phyloP scores from a whole-genome alignment of 2,888 invertebrate species.

The Megastigmus dorsalis region DNA sequence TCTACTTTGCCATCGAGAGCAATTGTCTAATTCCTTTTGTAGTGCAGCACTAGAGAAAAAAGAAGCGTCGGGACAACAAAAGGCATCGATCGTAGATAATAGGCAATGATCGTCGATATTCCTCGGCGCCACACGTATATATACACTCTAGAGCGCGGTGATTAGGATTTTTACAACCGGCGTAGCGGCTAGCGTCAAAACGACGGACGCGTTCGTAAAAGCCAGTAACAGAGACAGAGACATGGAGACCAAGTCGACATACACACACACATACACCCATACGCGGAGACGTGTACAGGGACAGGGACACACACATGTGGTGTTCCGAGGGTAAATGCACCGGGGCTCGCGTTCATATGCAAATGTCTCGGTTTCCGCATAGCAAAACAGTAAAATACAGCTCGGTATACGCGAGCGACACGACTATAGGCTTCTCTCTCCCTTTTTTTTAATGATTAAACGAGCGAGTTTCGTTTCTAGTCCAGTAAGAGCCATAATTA shows the following conservation, averaged over 20 bases:
- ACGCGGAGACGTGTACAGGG: not conserved
- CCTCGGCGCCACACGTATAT: not conserved
- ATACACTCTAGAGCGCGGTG: not conserved
- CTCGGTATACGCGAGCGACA: not conserved
- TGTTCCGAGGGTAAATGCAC: constrained; percentile 6
- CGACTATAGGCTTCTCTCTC: not conserved
- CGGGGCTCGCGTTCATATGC: not conserved
- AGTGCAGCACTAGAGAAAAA: not conserved
- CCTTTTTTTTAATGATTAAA: constrained; percentile 39
- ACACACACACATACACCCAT: no score
- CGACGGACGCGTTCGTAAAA: constrained; percentile 23
- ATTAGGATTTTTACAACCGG: constrained; percentile 25
- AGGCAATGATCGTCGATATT: constrained; percentile 14
- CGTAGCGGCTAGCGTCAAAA: no score
- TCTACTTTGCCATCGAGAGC: not conserved
- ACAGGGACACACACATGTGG: not conserved
- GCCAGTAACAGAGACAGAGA: no score
- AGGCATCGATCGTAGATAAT: not conserved
- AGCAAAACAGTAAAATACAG: constrained; percentile 17
- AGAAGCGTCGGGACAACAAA: not conserved
- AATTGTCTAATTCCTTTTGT: no score
- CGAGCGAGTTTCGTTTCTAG: not conserved
- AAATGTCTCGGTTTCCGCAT: not conserved
- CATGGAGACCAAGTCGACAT: no score
- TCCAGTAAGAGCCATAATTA: constrained; percentile 26